Conservation (phyloP, 2,113 vertebrate genomes). For the Seriola rivoliana region DNA sequence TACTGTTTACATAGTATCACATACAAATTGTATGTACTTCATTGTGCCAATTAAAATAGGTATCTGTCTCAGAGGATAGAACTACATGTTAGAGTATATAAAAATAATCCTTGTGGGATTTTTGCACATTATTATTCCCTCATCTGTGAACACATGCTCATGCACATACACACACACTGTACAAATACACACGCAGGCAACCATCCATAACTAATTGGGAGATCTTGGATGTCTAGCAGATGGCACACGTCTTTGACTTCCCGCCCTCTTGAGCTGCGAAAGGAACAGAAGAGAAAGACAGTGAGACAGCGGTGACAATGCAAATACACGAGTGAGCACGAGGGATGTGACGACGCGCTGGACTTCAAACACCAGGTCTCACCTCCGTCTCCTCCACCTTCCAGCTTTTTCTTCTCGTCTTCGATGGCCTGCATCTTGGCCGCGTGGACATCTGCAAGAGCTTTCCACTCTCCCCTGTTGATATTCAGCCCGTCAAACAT, state of each 20-base stretch:
- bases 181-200: conserved; percentile 42
- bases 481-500: conserved; percentile 91
- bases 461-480: conserved; percentile 91
- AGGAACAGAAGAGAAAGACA: neutral
- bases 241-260: conserved; percentile 93
- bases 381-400: conserved; percentile 74
- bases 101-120: conserved; percentile 34
- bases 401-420: conserved; percentile 88
- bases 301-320: neutral
- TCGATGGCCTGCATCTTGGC: conserved; percentile 89
- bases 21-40: neutral
- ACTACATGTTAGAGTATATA: conserved; percentile 17
- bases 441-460: conserved; percentile 90
- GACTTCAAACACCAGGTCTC: neutral
- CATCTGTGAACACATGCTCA: conserved; percentile 12
- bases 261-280: conserved; percentile 61
- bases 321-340: neutral
- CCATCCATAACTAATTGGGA: neutral
- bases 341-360: too few species aligned
- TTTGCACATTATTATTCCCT: neutral
- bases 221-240: conserved; percentile 81
- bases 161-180: conserved; percentile 17
- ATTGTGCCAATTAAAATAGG: neutral
- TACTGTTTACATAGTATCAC: neutral
- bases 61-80: conserved; percentile 9